phyloP scores from a whole-genome alignment of 2,888 invertebrate species.

The Noctua janthina region DNA sequence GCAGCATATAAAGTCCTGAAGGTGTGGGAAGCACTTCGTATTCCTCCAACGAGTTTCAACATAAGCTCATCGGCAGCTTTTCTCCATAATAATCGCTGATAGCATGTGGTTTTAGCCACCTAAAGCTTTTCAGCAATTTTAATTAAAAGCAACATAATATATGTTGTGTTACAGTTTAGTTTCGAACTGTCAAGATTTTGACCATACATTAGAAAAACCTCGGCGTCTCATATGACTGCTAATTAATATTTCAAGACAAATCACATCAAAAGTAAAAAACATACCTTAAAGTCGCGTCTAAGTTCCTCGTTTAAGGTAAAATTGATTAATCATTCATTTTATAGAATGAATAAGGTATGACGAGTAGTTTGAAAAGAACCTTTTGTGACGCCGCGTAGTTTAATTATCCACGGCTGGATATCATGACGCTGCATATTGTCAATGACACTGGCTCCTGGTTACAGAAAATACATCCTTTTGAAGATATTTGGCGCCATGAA shows the following conservation, averaged over 20 bases:
- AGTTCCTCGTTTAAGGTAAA: conserved; percentile 20
- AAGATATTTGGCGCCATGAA: conserved; percentile 4
- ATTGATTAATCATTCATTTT: conserved; percentile 38
- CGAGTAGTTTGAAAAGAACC: conserved; percentile 13
- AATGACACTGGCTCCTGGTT: conserved; percentile 9
- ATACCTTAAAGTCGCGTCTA: not conserved
- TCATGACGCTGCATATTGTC: conserved; percentile 42
- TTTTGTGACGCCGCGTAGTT: conserved; percentile 36
- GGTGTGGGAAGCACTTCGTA: not conserved
- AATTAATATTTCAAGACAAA: not conserved
- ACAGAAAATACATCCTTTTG: conserved; percentile 15
- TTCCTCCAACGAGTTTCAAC: not conserved
- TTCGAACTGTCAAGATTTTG: not conserved
- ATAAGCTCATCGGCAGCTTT: not conserved
- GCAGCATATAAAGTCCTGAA: not conserved
- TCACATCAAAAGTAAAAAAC: not conserved
- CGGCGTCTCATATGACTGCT: no score
- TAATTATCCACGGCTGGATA: conserved; percentile 33
- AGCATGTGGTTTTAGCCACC: not conserved
- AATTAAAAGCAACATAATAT: not conserved
- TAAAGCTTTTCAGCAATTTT: not conserved
- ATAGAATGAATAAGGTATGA: conserved; percentile 2
- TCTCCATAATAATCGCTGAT: not conserved
- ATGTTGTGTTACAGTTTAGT: not conserved
- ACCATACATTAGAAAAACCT: not conserved